Percentiles rank a stretch among this genome's conserved stretches.
phyloP scores from a whole-genome alignment of 2,113 vertebrate genomes.

The Microtus pennsylvanicus region DNA sequence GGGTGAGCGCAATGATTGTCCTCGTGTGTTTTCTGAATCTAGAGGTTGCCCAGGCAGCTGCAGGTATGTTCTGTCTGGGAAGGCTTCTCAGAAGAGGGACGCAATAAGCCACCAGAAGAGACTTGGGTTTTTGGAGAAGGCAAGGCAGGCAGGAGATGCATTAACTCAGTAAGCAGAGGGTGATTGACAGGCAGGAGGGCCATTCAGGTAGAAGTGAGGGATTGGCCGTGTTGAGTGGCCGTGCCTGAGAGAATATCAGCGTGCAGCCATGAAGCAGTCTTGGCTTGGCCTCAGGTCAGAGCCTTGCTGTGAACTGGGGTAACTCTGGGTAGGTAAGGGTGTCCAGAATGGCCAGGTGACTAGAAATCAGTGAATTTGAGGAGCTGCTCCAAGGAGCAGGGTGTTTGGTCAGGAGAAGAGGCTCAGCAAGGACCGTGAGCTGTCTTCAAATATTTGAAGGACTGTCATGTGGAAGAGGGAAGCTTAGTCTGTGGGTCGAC shows the following conservation, averaged over 20 bases:
- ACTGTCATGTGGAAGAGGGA: conserved; percentile 67
- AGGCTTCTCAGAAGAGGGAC: neutral
- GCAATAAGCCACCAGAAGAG: neutral
- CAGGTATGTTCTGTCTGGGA: neutral
- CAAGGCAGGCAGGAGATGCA: rapidly evolving
- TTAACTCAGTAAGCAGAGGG: neutral
- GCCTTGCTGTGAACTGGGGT: neutral
- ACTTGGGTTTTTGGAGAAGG: conserved; percentile 1
- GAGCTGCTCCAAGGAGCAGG: conserved; percentile 46
- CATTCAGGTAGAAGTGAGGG: neutral
- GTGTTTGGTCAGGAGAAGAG: conserved; percentile 75
- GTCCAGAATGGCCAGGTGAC: neutral
- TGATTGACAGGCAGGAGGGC: neutral
- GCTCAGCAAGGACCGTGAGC: conserved; percentile 59
- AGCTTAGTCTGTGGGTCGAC: conserved; percentile 8
- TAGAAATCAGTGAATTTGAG: conserved; percentile 49
- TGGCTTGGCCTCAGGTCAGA: neutral
- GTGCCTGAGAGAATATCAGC: neutral
- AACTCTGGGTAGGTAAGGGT: neutral
- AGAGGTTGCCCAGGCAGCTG: neutral
- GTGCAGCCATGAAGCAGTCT: neutral
- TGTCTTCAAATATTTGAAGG: conserved; percentile 80
- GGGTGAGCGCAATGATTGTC: neutral
- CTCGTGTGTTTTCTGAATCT: rapidly evolving
- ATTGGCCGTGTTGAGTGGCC: neutral